Evolutionary conservation across 2,888 invertebrate genomes (phyloP).

Genomic region (Timema cristinae): DNA sequence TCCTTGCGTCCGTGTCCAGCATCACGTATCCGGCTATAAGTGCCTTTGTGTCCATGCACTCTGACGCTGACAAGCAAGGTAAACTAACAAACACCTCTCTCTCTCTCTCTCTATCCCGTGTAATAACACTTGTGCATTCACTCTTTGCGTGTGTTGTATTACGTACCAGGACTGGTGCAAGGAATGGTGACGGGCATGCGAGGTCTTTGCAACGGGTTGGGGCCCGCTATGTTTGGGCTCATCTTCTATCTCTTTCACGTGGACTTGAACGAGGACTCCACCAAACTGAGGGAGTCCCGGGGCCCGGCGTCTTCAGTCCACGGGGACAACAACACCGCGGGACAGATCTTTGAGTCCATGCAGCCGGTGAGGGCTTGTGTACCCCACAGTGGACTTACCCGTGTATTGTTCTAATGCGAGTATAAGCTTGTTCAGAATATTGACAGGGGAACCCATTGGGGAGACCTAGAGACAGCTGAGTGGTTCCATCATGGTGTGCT

Average conservation of each 20-base stretch:
- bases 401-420: too few species aligned
- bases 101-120: too few species aligned
- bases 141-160: too few species aligned
- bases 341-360: constrained; percentile 26
- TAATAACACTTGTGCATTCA: too few species aligned
- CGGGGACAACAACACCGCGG: constrained; percentile 38
- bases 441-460: too few species aligned
- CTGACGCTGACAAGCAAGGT: constrained; percentile 96
- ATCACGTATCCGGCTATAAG: constrained; percentile 99
- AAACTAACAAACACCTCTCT: constrained; percentile 28
- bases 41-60: constrained; percentile 96
- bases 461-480: too few species aligned
- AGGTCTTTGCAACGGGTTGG: constrained; percentile 95
- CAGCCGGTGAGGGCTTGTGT: constrained; percentile 24
- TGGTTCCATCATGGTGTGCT: too few species aligned
- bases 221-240: constrained; percentile 97
- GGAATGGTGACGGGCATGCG: constrained; percentile 99
- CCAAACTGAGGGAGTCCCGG: constrained; percentile 29
- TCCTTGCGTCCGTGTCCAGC: constrained; percentile 91
- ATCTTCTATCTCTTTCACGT: constrained; percentile 99
- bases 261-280: constrained; percentile 76
- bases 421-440: too few species aligned
- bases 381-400: too few species aligned
- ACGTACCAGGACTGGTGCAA: constrained; percentile 78
- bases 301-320: constrained; percentile 35